Percentiles rank a stretch among this genome's conserved stretches.
Evolutionary conservation across 2,113 vertebrate genomes (phyloP).

Genomic region (Cheirogaleus medius): DNA sequence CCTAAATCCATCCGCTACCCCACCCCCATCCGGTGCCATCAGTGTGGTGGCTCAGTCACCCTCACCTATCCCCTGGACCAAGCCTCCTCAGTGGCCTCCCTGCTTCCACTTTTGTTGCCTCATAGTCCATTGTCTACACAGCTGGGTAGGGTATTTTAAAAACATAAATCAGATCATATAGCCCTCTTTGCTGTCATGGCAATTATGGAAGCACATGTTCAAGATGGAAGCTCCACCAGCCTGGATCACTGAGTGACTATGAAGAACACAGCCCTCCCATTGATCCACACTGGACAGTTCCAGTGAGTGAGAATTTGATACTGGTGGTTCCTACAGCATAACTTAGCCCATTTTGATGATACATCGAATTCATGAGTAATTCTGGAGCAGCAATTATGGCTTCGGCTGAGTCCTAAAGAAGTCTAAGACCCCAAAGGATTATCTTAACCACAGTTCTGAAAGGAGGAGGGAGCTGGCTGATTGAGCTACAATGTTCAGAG

Average conservation of each 20-base stretch:
- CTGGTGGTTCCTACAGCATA: neutral
- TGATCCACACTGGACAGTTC: neutral
- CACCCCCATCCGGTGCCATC: neutral
- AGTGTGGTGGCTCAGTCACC: neutral
- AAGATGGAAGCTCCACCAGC: constrained; percentile 33
- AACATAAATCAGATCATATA: neutral
- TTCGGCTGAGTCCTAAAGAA: neutral
- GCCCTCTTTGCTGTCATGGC: neutral
- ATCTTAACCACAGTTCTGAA: neutral
- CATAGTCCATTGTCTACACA: neutral
- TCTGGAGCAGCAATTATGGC: neutral
- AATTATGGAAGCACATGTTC: constrained; percentile 27
- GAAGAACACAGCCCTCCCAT: neutral
- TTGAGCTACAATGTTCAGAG: neutral
- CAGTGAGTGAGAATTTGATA: neutral
- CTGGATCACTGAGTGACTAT: neutral
- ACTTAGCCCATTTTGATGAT: neutral
- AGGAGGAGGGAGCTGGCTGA: neutral
- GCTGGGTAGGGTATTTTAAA: neutral
- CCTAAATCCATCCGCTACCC: neutral
- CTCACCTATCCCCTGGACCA: neutral
- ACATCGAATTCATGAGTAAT: neutral
- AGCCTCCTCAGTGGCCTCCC: neutral
- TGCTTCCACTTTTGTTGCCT: neutral
- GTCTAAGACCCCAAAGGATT: neutral